phyloP scores from a whole-genome alignment of 2,113 vertebrate species.

The Microcebus murinus region DNA sequence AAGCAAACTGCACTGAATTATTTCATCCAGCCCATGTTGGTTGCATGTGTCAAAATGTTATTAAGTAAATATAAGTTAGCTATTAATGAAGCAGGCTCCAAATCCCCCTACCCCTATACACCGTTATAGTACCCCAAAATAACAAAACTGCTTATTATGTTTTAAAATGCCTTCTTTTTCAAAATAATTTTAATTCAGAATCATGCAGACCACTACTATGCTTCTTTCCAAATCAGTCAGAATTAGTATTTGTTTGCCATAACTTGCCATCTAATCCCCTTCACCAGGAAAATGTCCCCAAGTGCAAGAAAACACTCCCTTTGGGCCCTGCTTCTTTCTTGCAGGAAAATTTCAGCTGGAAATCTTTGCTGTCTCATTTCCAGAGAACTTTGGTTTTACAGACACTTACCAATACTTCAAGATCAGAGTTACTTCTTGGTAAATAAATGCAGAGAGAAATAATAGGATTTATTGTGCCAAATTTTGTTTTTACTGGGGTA shows the following conservation, averaged over 20 bases:
- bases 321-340: background rate
- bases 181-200: background rate
- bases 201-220: background rate
- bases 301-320: background rate
- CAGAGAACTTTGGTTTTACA: background rate
- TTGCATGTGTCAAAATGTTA: background rate
- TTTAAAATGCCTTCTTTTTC: background rate
- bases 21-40: background rate
- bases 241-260: background rate
- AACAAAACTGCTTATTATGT: background rate
- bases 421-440: background rate
- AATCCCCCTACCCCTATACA: background rate
- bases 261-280: background rate
- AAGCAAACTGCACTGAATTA: background rate
- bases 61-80: background rate
- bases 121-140: background rate
- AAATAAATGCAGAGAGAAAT: conserved; percentile 1
- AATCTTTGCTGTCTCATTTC: background rate
- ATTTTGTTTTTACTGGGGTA: background rate
- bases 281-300: background rate
- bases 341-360: background rate
- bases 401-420: background rate
- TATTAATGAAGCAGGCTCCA: background rate
- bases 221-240: background rate
- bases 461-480: background rate